phyloP scores from a whole-genome alignment of 2,113 vertebrate species.

The Furnarius figulus region DNA sequence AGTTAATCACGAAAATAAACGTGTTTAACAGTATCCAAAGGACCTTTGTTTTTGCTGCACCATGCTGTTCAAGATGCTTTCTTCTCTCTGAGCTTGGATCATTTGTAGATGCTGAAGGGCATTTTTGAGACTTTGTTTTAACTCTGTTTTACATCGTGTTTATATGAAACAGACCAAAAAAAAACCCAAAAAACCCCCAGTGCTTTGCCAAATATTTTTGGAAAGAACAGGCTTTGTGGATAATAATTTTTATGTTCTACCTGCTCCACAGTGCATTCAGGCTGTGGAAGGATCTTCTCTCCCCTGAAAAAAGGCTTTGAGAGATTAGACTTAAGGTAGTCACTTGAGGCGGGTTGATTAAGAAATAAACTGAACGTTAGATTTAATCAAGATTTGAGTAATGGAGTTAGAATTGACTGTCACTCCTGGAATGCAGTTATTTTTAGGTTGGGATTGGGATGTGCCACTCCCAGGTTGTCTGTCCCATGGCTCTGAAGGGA shows the following conservation, averaged over 20 bases:
- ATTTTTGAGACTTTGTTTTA: constrained; percentile 16
- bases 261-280: neutral
- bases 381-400: constrained; percentile 47
- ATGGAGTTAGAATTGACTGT: constrained; percentile 18
- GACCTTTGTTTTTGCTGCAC: neutral
- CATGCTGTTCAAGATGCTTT: neutral
- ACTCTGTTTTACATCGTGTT: neutral
- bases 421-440: neutral
- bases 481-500: neutral
- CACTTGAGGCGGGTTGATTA: constrained; percentile 9
- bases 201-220: constrained; percentile 22
- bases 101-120: neutral
- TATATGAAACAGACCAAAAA: neutral
- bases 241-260: neutral
- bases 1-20: neutral
- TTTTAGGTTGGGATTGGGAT: neutral
- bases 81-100: neutral
- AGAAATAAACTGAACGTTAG: neutral
- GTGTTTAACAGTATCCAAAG: neutral
- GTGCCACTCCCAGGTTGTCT: neutral
- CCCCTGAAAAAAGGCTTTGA: neutral
- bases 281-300: neutral
- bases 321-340: constrained; percentile 11
- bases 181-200: neutral
- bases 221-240: neutral